These are phyloP conservation scores for Sebastolobus altivelis DNA, from an alignment of 2,797 vertebrate species.

Conservation along the genomic window DNA sequence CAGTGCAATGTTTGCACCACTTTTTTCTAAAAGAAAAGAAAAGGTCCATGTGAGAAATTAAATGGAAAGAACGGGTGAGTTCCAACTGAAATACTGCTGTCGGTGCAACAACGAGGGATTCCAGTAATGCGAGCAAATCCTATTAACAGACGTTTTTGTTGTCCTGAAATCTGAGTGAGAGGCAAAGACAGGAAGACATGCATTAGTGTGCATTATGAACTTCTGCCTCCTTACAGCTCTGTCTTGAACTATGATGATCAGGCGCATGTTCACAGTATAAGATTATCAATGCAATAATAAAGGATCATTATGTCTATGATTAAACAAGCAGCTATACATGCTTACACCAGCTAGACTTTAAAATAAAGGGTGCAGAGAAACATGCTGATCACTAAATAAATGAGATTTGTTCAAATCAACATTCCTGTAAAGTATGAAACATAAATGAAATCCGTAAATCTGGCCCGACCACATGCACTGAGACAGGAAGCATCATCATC, in stretches of 20 bases:
- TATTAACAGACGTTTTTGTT: not conserved
- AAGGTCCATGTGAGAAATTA: conserved; percentile 72
- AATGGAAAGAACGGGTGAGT: conserved; percentile 36
- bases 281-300: conserved; percentile 5
- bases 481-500: conserved; percentile 1
- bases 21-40: conserved; percentile 85
- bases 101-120: conserved; percentile 15
- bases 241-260: not conserved
- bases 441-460: conserved; percentile 64
- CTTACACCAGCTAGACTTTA: not conserved
- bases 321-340: conserved; percentile 25
- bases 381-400: conserved; percentile 40
- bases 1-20: conserved; percentile 85
- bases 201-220: conserved; percentile 14
- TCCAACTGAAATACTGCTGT: conserved; percentile 39
- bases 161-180: not conserved
- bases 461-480: conserved; percentile 58
- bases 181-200: conserved; percentile 26
- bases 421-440: conserved; percentile 33
- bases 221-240: not conserved
- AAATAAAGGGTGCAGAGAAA: conserved; percentile 23
- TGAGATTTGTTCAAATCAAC: conserved; percentile 12
- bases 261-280: conserved; percentile 8
- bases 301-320: not conserved
- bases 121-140: conserved; percentile 20